phyloP scores from a whole-genome alignment of 2,797 vertebrate species.

The Heliangelus exortis region DNA sequence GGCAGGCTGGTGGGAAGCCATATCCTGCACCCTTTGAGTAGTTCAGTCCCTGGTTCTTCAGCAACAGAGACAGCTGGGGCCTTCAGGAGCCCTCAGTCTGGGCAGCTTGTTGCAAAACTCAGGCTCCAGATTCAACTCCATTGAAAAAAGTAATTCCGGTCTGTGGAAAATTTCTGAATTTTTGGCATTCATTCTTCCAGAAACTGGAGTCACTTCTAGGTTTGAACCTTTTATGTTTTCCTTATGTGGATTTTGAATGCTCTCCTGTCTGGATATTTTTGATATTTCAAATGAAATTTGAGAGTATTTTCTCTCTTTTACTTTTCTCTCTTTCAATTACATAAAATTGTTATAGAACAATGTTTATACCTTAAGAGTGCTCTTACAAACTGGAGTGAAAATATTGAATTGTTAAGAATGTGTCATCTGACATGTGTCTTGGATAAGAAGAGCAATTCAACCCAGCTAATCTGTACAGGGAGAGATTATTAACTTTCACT shows the following conservation, averaged over 20 bases:
- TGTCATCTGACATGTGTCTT: background rate
- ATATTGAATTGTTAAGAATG: background rate
- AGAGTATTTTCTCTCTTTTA: background rate
- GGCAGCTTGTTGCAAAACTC: background rate
- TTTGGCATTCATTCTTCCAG: background rate
- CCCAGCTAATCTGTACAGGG: background rate
- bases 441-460: background rate
- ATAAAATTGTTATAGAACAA: background rate
- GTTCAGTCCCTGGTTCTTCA: constrained; percentile 1
- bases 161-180: background rate
- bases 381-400: background rate
- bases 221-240: background rate
- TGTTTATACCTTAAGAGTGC: background rate
- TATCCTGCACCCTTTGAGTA: background rate
- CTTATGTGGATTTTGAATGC: background rate
- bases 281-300: background rate
- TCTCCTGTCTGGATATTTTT: background rate
- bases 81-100: constrained; percentile 20
- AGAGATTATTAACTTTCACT: background rate
- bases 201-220: background rate
- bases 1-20: background rate
- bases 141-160: background rate
- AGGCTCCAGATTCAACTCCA: background rate
- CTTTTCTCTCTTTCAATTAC: background rate
- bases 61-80: constrained; percentile 9